Evolutionary conservation across 2,113 vertebrate genomes (phyloP).

Genomic region (Tylochromis polylepis): DNA sequence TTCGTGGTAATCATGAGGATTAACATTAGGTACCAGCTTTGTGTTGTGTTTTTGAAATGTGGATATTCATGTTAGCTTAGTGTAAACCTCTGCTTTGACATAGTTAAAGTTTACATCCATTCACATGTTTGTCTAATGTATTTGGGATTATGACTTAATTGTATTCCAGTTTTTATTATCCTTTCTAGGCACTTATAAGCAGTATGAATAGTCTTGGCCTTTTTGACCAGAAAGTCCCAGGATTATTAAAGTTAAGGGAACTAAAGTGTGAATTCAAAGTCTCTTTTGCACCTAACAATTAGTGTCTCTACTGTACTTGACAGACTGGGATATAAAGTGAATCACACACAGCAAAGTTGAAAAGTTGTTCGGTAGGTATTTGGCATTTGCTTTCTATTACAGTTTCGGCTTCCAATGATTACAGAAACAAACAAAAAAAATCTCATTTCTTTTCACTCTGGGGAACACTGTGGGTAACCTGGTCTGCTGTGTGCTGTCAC

Average conservation of each 20-base stretch:
- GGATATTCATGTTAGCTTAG: neutral
- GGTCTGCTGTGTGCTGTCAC: neutral
- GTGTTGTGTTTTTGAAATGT: neutral
- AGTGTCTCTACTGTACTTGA: neutral
- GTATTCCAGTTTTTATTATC: neutral
- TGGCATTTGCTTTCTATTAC: neutral
- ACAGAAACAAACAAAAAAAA: neutral
- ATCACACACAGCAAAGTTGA: neutral
- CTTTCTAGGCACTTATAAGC: neutral
- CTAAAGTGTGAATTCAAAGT: neutral
- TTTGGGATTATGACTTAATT: neutral
- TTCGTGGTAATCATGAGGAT: neutral
- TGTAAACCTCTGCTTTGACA: neutral
- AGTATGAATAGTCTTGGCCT: neutral
- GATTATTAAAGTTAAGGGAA: neutral
- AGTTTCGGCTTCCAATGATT: neutral
- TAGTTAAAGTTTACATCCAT: neutral
- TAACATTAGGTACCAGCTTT: neutral
- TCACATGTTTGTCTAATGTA: neutral
- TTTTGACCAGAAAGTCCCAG: neutral
- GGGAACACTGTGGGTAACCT: neutral
- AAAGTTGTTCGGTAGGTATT: neutral
- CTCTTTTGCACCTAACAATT: neutral
- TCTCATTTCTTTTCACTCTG: neutral
- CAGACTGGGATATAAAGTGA: neutral